Evolutionary conservation across 2,113 vertebrate genomes (phyloP), one percentile per base, ranked within the genome.

Genomic region (Platycercus adscitus): DNA sequence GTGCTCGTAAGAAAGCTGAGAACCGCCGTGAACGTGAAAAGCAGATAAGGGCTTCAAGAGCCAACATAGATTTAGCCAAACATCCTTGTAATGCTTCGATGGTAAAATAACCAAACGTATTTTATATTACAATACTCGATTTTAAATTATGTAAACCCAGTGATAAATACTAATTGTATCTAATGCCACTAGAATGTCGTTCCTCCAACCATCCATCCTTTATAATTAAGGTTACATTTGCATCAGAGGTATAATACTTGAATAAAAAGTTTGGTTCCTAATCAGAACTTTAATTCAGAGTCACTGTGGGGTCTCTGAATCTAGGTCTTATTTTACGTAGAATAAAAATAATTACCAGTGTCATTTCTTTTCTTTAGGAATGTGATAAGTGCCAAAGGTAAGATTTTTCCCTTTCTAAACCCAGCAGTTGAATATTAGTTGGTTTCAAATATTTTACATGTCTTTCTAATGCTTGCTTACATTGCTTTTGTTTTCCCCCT

Each of bases 361-460:
- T 93, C 43, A 35, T 77, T 93, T 96, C 81, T 94, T 80, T 97
- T 94, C 97, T 98, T 76, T 90, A 99, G 99, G 99, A 99, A 75
- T 99, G 99, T 97, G 99, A 99, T 94, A 99, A 99, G 95, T 99
- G 99, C 94, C 99, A 99, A 97, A 99, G 99, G 99, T 99, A 97
- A 98, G 96, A 39, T 75, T 86, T 77, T 89, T 86, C 63, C 17
- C 25, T 39, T 95, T 91, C 88, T 89, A 44, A 92, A 47, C 25
- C 16, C 47, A 53, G 7, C 37, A 52, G 33, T 47, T 96, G 73
- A 73, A 50, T 83, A 66, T 91, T 64, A 81, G 37, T 52, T 80
- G 20, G 13, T 44, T 89, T 78, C 39, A 85, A 25, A 33, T 12
- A 39, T 81, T 76, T 80, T 61, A 60, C 41, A 47, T 55, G 37